phyloP scores from a whole-genome alignment of 2,113 vertebrate genomes.

The Tachycineta bicolor region DNA sequence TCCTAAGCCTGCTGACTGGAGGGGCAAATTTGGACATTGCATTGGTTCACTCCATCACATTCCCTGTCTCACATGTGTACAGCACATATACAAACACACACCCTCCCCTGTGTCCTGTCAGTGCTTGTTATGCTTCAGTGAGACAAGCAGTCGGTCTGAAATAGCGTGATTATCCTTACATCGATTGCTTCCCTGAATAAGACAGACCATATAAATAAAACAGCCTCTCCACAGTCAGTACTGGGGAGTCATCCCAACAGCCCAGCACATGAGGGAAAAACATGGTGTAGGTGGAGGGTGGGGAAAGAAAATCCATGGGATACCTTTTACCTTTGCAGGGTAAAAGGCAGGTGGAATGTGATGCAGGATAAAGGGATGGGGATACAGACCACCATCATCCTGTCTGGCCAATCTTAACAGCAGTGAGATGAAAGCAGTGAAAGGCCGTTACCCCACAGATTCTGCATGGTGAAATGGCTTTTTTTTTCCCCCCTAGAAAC shows the following conservation, averaged over 20 bases:
- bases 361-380: not conserved
- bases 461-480: not conserved
- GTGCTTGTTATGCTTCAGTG: not conserved
- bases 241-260: not conserved
- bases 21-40: not conserved
- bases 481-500: not conserved
- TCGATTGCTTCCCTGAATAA: not conserved
- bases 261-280: not conserved
- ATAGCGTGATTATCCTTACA: not conserved
- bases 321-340: not conserved
- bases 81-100: not conserved
- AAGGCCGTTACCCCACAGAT: not conserved
- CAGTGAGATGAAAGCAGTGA: not conserved
- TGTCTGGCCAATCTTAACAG: not conserved
- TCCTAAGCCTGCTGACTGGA: not conserved
- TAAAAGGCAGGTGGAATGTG: not conserved
- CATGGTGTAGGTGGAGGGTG: not conserved
- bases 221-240: not conserved
- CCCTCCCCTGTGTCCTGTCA: not conserved
- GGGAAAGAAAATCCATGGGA: not conserved
- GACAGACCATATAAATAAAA: not conserved
- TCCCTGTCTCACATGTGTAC: not conserved
- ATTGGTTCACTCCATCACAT: fast-evolving
- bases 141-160: conserved; percentile 12
- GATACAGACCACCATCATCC: not conserved